Evolutionary conservation across 2,888 invertebrate genomes (phyloP).

Genomic region (Heliconius erato): DNA sequence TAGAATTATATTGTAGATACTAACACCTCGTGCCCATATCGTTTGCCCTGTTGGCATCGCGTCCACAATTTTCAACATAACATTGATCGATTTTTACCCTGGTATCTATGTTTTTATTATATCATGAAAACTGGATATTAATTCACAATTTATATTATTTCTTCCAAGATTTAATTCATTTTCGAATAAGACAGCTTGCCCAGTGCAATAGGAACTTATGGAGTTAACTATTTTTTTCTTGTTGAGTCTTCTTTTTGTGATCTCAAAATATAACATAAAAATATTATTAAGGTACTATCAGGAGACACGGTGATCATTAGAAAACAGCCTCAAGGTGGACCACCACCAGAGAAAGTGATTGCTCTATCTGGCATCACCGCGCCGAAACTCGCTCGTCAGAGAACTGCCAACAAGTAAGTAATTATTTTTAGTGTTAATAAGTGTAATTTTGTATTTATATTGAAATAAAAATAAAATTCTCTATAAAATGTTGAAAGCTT

Average conservation of each 20-base stretch:
- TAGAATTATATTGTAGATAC: constrained; percentile 51
- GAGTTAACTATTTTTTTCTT: neutral
- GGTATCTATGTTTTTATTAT: neutral
- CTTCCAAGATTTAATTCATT: neutral
- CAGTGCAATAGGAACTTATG: neutral
- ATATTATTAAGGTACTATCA: constrained; percentile 91
- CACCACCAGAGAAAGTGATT: constrained; percentile 96
- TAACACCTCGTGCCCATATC: constrained; percentile 75
- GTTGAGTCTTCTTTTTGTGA: neutral
- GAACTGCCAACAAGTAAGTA: constrained; percentile 77
- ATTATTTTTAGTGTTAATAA: neutral
- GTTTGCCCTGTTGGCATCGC: constrained; percentile 82
- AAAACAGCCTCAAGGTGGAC: constrained; percentile 93
- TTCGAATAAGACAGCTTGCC: neutral
- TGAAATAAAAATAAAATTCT: neutral
- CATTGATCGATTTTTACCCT: constrained; percentile 43
- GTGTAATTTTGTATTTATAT: neutral
- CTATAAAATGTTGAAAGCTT: neutral
- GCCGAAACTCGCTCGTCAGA: constrained; percentile 90
- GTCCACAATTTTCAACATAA: constrained; percentile 50
- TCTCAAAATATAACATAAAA: neutral
- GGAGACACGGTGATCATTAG: constrained; percentile 98
- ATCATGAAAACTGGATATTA: neutral
- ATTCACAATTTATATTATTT: neutral
- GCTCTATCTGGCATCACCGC: constrained; percentile 96